Evolutionary conservation across 1,140 invertebrate species (phyloP), one percentile per base, ranked within the genome.

Genomic region (Hycleus phaleratus): DNA sequence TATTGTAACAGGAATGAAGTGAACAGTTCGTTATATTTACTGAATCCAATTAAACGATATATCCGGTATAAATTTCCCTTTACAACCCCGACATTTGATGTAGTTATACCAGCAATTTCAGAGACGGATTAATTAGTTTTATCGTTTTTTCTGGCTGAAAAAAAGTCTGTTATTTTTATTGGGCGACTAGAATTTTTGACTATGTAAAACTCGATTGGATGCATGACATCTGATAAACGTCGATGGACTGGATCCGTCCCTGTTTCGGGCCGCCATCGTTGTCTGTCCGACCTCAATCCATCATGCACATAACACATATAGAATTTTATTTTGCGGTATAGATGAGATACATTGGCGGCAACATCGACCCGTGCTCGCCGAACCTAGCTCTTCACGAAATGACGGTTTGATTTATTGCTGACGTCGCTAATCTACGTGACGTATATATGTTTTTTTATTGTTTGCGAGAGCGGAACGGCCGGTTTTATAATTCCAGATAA

Each of bases 401-500:
- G 70, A 71, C 67, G 66, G 60, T 69, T 71, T 73, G 70, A 73
- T 73, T 72, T 73, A 73, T 73, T 59, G 67, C 56, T 70, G 69
- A 71, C 70, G 67, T 64, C 59, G 69, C 66, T 70, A 73, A 73
- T 73, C 70, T 73, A 73, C 62, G 69, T 70, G 70, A 71, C 70
- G 65, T 71, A 71, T 69, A 69, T 68, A 63, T 71, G 67, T 6
- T 10, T 71, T 73, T 72, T 73, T 70, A 73, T 72, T 73, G 68
- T 71, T 71, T 65, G 70, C 61, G 63, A 67, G 66, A 61, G 66
- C 61, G 49, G 62, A 69, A 65, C 65, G 64, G 64, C 65, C 65
- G 66, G 66, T 72, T 73, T 72, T 68, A 71, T 68, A 71, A 72
- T 70, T 73, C 64, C 68, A 67, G 69, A 73, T 73, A 70, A 71